Percentiles rank a stretch among this genome's conserved stretches.
These are phyloP conservation scores for Schrankia costaestrigalis DNA, from an alignment of 2,888 invertebrate genomes.

Conservation along the genomic window DNA sequence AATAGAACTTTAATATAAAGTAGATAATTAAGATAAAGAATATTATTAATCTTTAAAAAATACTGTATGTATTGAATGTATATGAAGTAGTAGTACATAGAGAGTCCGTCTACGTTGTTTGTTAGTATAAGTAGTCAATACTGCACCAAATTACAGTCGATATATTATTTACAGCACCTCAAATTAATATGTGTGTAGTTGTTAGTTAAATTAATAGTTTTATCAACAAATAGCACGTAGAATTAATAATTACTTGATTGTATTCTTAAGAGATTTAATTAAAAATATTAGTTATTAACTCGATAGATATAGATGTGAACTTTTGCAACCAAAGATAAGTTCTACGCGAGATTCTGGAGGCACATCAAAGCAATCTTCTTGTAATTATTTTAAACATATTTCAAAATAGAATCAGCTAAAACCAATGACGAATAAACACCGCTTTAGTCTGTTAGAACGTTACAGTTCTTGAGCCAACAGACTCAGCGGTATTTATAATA, in stretches of 20 bases:
- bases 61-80: slow-evolving; percentile 7
- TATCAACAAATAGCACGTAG: slow-evolving; percentile 19
- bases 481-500: slow-evolving; percentile 61
- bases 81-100: slow-evolving; percentile 26
- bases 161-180: slow-evolving; percentile 31
- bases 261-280: no score
- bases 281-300: no score
- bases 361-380: slow-evolving; percentile 52
- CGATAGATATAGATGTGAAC: slow-evolving; percentile 61
- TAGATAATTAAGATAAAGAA: slow-evolving; percentile 13
- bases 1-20: slow-evolving; percentile 1
- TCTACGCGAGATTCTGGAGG: slow-evolving; percentile 58
- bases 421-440: slow-evolving; percentile 54
- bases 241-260: slow-evolving; percentile 19
- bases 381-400: slow-evolving; percentile 5
- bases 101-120: slow-evolving; percentile 25
- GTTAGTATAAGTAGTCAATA: slow-evolving; percentile 26
- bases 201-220: slow-evolving; percentile 21
- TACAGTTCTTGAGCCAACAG: slow-evolving; percentile 76
- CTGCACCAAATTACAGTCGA: slow-evolving; percentile 36
- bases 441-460: slow-evolving; percentile 67
- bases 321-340: slow-evolving; percentile 44
- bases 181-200: slow-evolving; percentile 26
- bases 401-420: slow-evolving; percentile 13
- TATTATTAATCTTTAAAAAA: slow-evolving; percentile 16